phyloP scores from a whole-genome alignment of 2,797 vertebrate genomes.

The Protosalanx chinensis region DNA sequence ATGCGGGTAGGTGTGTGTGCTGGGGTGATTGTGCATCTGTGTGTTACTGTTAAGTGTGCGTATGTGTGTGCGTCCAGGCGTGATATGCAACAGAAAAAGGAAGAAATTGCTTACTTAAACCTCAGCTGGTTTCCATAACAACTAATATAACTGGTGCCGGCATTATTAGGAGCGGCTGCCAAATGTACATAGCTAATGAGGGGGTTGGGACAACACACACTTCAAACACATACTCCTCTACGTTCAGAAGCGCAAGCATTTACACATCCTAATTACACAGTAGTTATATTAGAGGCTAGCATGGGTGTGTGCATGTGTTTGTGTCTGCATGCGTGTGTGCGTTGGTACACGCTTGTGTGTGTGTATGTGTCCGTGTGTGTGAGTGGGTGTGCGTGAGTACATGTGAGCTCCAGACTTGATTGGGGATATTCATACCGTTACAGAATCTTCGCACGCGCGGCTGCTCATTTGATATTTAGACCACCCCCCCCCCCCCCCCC shows the following conservation, averaged over 20 bases:
- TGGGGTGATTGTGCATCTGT: slow-evolving; percentile 20
- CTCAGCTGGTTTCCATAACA: slow-evolving; percentile 48
- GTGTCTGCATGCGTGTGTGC: neutral
- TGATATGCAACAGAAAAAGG: slow-evolving; percentile 10
- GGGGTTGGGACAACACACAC: slow-evolving; percentile 20
- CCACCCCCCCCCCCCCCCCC: too few relatives aligned
- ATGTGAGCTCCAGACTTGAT: too few relatives aligned
- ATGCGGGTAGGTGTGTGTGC: neutral
- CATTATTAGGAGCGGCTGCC: slow-evolving; percentile 42
- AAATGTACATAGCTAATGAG: slow-evolving; percentile 42
- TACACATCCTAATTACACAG: neutral
- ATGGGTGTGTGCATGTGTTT: slow-evolving; percentile 5
- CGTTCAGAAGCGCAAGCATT: slow-evolving; percentile 1
- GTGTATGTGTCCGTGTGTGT: neutral
- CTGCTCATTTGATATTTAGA: too few relatives aligned
- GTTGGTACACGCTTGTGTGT: neutral
- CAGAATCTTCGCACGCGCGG: too few relatives aligned
- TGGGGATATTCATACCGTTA: too few relatives aligned
- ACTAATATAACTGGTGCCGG: slow-evolving; percentile 44
- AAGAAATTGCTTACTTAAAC: slow-evolving; percentile 31
- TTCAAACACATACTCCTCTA: slow-evolving; percentile 4
- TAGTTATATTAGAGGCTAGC: neutral
- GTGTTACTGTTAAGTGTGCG: slow-evolving; percentile 8
- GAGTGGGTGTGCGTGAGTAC: too few relatives aligned
- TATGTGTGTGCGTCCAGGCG: neutral